These are phyloP conservation scores for Eubasilissa splendida DNA, from an alignment of 2,888 invertebrate species.

Conservation along the genomic window DNA sequence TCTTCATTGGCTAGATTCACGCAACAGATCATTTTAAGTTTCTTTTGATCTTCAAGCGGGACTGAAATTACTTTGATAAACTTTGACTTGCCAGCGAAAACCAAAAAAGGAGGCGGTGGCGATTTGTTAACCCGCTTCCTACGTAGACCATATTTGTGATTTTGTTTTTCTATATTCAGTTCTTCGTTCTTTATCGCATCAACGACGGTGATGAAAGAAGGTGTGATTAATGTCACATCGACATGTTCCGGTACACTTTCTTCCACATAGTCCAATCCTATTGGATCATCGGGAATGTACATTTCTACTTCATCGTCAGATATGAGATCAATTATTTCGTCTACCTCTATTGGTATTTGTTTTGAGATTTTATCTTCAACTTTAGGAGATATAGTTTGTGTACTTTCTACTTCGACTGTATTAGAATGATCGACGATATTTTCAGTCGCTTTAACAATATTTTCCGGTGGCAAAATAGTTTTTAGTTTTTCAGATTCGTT, in stretches of 20 bases:
- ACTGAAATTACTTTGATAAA: conserved; percentile 39
- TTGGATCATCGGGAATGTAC: conserved; percentile 5
- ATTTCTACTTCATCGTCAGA: conserved; percentile 36
- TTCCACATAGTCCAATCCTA: conserved; percentile 18
- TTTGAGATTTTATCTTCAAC: too few species aligned
- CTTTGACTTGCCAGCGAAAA: conserved; percentile 18
- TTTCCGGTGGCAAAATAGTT: too few species aligned
- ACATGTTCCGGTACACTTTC: background rate
- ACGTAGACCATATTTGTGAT: conserved; percentile 7
- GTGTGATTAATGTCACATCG: background rate
- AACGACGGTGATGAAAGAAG: conserved; percentile 27
- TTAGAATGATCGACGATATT: too few species aligned
- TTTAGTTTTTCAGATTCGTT: too few species aligned
- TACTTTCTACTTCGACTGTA: too few species aligned
- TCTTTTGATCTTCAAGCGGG: conserved; percentile 16
- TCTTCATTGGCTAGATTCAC: conserved; percentile 15
- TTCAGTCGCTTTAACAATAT: too few species aligned
- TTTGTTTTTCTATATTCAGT: background rate
- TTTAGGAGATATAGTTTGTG: too few species aligned
- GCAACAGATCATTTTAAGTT: conserved; percentile 37
- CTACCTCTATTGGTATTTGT: background rate
- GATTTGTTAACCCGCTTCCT: background rate
- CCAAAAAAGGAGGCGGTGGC: conserved; percentile 12
- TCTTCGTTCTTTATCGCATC: background rate
- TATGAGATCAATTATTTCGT: conserved; percentile 16